Base-by-base conservation (phyloP, 2,797 vertebrate species). In the Megalops cyprinoides region DNA sequence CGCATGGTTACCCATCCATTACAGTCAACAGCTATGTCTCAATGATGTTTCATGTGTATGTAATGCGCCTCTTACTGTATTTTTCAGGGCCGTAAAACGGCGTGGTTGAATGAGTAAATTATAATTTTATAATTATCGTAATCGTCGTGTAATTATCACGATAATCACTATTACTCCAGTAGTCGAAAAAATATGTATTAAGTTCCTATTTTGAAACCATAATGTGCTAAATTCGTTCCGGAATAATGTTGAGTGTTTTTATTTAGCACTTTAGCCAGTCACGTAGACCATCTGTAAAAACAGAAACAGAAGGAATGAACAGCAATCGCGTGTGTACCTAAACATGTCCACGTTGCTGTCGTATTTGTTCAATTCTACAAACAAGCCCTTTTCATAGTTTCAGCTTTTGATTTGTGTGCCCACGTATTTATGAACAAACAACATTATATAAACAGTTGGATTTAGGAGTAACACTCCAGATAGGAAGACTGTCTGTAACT, bases 21-120 rank as follows among this genome's bases (percentile, higher is more conserved):
- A 71, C 67, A n/a, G 44, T 42, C 44, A 44, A 42, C 42, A 71
- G 67, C 37, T 42, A 71, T n/a, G 37, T 71, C 67, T 71, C 18
- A 2, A 18, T 44, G 6, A 71, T 71, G 44, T 69, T 69, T 37
- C 9, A n/a, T 7, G 56, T 25, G 23, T 60, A 28, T 39, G 23
- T 42, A 39, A 42, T 71, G 28, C 39, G 42, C n/a, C 67, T 42
- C 37, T 10, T 37, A 14, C 20, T 42, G 67, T n/a, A 67, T 71
- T 15, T 71, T 37, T n/a, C 1, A 23, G 39, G 18, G 8, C 39
- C 28, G 20, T 18, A 6, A 18, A 6, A 39, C 23, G 37, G 39
- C 12, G 10, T 44, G 23, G 37, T 23, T 71, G 37, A n/a, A 71
- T 71, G 39, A 20, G 67, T 7, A 39, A n/a, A 67, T 67, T 39